Conservation (phyloP, 1,140 invertebrate species). For the Lepidotrigona ventralis region DNA sequence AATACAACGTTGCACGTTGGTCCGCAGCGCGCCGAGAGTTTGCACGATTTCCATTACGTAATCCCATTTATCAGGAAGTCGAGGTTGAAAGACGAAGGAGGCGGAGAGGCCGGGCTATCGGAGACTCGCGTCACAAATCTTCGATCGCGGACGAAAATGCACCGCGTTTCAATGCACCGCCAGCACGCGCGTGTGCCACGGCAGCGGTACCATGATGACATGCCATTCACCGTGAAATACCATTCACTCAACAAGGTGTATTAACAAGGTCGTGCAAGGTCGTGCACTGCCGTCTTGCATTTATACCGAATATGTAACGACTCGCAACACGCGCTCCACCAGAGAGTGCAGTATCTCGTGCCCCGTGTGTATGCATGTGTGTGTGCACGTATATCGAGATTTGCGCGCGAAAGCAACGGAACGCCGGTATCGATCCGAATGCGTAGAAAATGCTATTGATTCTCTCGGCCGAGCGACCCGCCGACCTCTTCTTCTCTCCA, state of each 20-base stretch:
- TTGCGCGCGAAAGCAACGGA: slow-evolving; percentile 62
- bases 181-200: neutral
- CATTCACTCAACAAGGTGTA: slow-evolving; percentile 66
- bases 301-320: slow-evolving; percentile 42
- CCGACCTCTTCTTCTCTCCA: slow-evolving; percentile 57
- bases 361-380: no score
- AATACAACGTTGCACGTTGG: neutral
- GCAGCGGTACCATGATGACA: slow-evolving; percentile 57
- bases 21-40: neutral
- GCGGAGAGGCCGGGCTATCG: neutral
- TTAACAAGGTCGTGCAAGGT: slow-evolving; percentile 71
- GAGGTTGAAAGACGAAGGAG: slow-evolving; percentile 43
- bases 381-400: slow-evolving; percentile 44
- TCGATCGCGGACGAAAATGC: slow-evolving; percentile 35
- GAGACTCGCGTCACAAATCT: slow-evolving; percentile 28
- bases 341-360: neutral
- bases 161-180: neutral
- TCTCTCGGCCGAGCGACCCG: slow-evolving; percentile 56
- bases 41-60: slow-evolving; percentile 45
- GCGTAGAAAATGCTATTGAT: slow-evolving; percentile 74
- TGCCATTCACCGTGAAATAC: slow-evolving; percentile 71
- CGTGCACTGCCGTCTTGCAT: slow-evolving; percentile 53
- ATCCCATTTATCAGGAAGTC: slow-evolving; percentile 41
- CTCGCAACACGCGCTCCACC: neutral
- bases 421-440: slow-evolving; percentile 67